Evolutionary conservation across 2,797 vertebrate species (phyloP).

Genomic region (Melanotaenia pygmaea): DNA sequence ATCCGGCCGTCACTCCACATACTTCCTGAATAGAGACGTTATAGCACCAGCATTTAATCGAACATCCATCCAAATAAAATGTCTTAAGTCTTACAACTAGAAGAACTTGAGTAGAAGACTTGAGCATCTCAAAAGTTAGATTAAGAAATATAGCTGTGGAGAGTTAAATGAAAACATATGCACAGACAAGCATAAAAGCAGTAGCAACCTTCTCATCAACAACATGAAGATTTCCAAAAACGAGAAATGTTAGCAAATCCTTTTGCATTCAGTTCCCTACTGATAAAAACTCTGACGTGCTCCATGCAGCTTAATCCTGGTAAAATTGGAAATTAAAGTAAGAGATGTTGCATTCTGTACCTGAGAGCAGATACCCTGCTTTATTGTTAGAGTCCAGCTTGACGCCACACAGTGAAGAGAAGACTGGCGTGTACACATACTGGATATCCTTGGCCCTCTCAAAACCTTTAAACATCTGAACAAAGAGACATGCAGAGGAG

Average conservation of each 20-base stretch:
- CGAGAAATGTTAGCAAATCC: not conserved
- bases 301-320: not conserved
- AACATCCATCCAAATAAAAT: not conserved
- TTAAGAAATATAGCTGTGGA: not conserved
- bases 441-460: slow-evolving; percentile 91
- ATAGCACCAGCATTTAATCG: slow-evolving; percentile 15
- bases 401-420: slow-evolving; percentile 91
- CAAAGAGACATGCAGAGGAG: slow-evolving; percentile 22
- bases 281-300: not conserved
- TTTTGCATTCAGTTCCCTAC: not conserved
- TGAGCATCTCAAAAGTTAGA: not conserved
- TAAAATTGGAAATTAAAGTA: not conserved
- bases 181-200: not conserved
- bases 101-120: not conserved
- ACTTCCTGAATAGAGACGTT: slow-evolving; percentile 80
- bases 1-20: slow-evolving; percentile 89
- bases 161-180: not conserved
- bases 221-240: not conserved
- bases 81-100: not conserved
- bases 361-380: slow-evolving; percentile 94
- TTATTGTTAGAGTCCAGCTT: slow-evolving; percentile 90
- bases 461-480: slow-evolving; percentile 96
- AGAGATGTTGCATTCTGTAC: slow-evolving; percentile 71
- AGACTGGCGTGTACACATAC: slow-evolving; percentile 91
- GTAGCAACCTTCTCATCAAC: not conserved